These are phyloP conservation scores for Leguminivora glycinivorella DNA, from an alignment of 1,140 invertebrate genomes.

Conservation along the genomic window DNA sequence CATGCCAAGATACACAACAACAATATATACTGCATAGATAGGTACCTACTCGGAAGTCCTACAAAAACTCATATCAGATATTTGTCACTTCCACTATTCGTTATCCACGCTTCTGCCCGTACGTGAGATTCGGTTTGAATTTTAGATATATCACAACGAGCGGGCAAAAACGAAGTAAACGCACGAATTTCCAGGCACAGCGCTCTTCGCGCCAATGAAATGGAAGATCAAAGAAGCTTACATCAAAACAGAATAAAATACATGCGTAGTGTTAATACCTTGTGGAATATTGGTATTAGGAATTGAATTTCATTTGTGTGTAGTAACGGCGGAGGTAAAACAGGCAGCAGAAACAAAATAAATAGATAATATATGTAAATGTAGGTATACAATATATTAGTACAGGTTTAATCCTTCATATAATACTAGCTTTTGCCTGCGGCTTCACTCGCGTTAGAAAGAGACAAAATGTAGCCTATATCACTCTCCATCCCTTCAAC, in stretches of 20 bases:
- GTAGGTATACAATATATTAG: too few relatives aligned
- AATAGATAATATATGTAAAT: too few relatives aligned
- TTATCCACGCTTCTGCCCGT: slow-evolving; percentile 7
- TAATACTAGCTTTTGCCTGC: too few relatives aligned
- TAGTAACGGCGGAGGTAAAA: neutral
- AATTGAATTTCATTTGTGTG: neutral
- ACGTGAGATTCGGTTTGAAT: slow-evolving; percentile 27
- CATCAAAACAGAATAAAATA: neutral
- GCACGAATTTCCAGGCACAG: slow-evolving; percentile 12
- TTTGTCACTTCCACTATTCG: neutral
- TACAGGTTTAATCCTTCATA: too few relatives aligned
- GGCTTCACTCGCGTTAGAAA: too few relatives aligned
- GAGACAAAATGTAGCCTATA: too few relatives aligned
- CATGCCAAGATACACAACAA: too few relatives aligned
- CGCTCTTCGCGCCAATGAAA: slow-evolving; percentile 7
- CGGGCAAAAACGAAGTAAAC: slow-evolving; percentile 8
- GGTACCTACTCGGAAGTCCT: neutral
- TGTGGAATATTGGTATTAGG: neutral
- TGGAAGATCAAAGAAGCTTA: slow-evolving; percentile 5
- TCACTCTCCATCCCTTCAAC: too few relatives aligned
- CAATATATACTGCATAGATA: neutral
- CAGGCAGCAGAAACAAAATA: neutral
- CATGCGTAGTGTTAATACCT: neutral
- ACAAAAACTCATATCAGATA: neutral
- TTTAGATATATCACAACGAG: slow-evolving; percentile 24